These are phyloP conservation scores for Syngnathus floridae DNA, from an alignment of 2,113 vertebrate genomes.

Conservation along the genomic window DNA sequence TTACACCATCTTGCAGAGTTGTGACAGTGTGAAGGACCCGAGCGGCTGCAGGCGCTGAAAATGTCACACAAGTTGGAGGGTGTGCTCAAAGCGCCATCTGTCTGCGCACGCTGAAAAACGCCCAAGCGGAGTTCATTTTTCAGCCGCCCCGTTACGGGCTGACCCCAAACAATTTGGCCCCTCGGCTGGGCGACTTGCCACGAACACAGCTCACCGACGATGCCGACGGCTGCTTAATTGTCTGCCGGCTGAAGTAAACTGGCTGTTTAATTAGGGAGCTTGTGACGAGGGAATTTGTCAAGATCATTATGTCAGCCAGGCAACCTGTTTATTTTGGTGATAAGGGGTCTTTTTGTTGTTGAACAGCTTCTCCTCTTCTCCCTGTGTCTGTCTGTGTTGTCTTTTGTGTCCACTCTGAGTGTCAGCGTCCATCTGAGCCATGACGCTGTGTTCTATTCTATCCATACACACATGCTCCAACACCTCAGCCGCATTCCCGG, in stretches of 20 bases:
- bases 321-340: slow-evolving; percentile 11
- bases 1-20: slow-evolving; percentile 42
- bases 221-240: slow-evolving; percentile 24
- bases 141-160: background rate
- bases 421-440: slow-evolving; percentile 1
- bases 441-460: slow-evolving; percentile 14
- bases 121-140: slow-evolving; percentile 4
- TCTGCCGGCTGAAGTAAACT: background rate
- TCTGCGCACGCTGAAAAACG: too few species aligned
- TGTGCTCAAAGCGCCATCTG: too few species aligned
- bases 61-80: slow-evolving; percentile 10
- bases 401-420: background rate
- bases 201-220: slow-evolving; percentile 15
- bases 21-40: slow-evolving; percentile 27
- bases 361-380: too few species aligned
- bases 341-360: too few species aligned
- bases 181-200: slow-evolving; percentile 3
- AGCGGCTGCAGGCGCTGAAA: slow-evolving; percentile 11
- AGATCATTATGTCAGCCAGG: slow-evolving; percentile 4
- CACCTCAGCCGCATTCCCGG: slow-evolving; percentile 44
- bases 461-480: slow-evolving; percentile 5
- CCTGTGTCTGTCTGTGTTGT: background rate
- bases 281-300: slow-evolving; percentile 26
- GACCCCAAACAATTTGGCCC: background rate
- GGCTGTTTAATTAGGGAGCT: slow-evolving; percentile 14